Conservation (phyloP, 2,797 vertebrate species). For the Pangasius djambal region DNA sequence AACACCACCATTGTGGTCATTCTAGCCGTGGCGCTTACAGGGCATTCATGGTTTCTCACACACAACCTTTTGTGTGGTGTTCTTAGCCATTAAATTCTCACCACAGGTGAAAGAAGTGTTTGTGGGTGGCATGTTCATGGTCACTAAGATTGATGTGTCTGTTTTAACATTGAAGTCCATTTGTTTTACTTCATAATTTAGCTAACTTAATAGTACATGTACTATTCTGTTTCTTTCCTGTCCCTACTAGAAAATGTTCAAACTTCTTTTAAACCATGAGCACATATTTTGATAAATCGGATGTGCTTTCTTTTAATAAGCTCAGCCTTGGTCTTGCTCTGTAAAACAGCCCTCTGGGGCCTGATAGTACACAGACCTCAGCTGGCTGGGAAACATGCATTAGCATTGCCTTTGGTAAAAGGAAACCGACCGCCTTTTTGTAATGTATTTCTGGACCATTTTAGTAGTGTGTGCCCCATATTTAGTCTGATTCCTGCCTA, state of each 20-base stretch:
- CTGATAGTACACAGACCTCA: constrained; percentile 67
- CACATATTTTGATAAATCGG: not conserved
- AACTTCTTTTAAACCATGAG: not conserved
- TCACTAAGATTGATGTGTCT: not conserved
- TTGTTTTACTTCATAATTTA: not conserved
- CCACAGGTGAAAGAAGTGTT: constrained; percentile 29
- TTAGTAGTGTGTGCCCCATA: constrained; percentile 23
- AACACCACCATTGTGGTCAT: constrained; percentile 68
- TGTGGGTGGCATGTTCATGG: constrained; percentile 26
- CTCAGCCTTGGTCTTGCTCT: constrained; percentile 66
- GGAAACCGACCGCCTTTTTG: constrained; percentile 12
- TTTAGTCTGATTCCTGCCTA: constrained; percentile 24
- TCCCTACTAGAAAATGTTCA: not conserved
- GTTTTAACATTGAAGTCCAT: not conserved
- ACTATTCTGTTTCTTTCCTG: not conserved
- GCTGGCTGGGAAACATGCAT: constrained; percentile 63
- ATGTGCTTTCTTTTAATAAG: constrained; percentile 66
- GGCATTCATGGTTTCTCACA: constrained; percentile 21
- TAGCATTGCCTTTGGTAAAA: constrained; percentile 47
- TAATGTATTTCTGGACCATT: constrained; percentile 32
- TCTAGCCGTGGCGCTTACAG: constrained; percentile 32
- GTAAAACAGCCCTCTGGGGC: constrained; percentile 71
- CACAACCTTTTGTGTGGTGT: constrained; percentile 22
- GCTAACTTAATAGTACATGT: not conserved
- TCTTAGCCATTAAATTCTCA: constrained; percentile 20